Base-by-base conservation (phyloP, 2,797 vertebrate species). In the Malacoctenus gilli region DNA sequence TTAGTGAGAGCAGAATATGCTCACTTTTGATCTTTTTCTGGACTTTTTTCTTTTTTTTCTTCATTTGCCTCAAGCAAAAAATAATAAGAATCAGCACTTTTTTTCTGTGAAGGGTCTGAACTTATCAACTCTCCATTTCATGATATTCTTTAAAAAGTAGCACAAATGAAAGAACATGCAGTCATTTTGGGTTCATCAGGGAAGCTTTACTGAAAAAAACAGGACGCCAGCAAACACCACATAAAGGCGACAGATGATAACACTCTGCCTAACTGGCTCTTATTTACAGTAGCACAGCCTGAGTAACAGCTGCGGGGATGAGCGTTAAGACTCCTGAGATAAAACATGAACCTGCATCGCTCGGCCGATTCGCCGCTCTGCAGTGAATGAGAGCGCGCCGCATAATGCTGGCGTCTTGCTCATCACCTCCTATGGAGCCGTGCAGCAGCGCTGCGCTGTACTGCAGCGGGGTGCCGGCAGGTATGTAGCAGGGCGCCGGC, bases 341-440 rank as follows among this genome's bases (percentile, higher is more conserved):
- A 53, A 53, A 43, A 21, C 52, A 9, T 12, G 23, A 67, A 38
- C 2, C 18, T 19, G 15, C 38, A 18, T 53, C 49, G 39, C 41
- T 25, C 21, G 40, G 42, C 46, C 60, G 39, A 30, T 41, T 7
- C 14, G 23, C 53, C 39, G 40, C 21, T 52, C 67, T 58, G 54
- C 44, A 53, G 42, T 62, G 49, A 57, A 71, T 23, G 22, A 78
- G 41, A 38, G 2, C 48, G 40, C 38, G 31, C 56, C 54, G 36
- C 50, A 34, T 75, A 62, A 60, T 55, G 40, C 50, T 42, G 50
- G 40, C 50, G 49, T 63, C 52, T 42, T 21, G 46, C 70, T 68
- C 61, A 73, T 71, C 59, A 39, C 57, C 71, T 58, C 53, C 37
- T 32, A 18, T 48, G 34, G 54, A 43, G 66, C 73, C 58, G 34